A percentile compares a stretch with the other conserved stretches of the same genome.
Evolutionary conservation across 2,888 invertebrate genomes (phyloP).

Genomic region (Nymphalis c-album): DNA sequence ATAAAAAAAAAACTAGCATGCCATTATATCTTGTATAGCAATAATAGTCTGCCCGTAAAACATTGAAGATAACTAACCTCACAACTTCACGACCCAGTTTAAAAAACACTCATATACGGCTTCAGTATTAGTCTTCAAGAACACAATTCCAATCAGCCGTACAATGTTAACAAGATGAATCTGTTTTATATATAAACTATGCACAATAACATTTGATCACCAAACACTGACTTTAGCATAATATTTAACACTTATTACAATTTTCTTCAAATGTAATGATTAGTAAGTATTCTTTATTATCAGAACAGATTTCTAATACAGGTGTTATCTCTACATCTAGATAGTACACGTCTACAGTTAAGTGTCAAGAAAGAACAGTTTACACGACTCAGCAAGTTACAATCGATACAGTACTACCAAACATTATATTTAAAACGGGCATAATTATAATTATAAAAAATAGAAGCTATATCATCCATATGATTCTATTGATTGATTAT

Average conservation of each 20-base stretch:
- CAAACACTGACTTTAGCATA: conserved; percentile 67
- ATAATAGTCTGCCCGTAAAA: too few relatives aligned
- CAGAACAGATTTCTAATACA: conserved; percentile 51
- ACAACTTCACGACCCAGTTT: too few relatives aligned
- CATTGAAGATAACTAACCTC: too few relatives aligned
- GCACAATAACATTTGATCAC: conserved; percentile 53
- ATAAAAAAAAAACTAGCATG: too few relatives aligned
- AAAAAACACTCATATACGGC: too few relatives aligned
- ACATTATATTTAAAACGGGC: conserved; percentile 26
- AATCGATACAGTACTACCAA: conserved; percentile 12
- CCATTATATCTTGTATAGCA: too few relatives aligned
- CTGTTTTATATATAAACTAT: conserved; percentile 36
- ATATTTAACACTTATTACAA: conserved; percentile 74
- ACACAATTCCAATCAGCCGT: conserved; percentile 1
- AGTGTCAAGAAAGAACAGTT: conserved; percentile 47
- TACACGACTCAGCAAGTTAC: conserved; percentile 26
- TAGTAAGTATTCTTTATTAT: conserved; percentile 58
- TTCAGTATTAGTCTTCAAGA: neutral
- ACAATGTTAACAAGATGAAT: conserved; percentile 6
- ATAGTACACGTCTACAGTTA: conserved; percentile 20
- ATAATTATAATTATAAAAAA: conserved; percentile 24
- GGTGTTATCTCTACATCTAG: conserved; percentile 39
- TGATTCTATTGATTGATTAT: neutral
- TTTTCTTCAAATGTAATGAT: conserved; percentile 51
- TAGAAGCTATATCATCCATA: conserved; percentile 21